Evolutionary conservation across 1,140 invertebrate genomes (phyloP).

Genomic region (Bombus sibiricus): DNA sequence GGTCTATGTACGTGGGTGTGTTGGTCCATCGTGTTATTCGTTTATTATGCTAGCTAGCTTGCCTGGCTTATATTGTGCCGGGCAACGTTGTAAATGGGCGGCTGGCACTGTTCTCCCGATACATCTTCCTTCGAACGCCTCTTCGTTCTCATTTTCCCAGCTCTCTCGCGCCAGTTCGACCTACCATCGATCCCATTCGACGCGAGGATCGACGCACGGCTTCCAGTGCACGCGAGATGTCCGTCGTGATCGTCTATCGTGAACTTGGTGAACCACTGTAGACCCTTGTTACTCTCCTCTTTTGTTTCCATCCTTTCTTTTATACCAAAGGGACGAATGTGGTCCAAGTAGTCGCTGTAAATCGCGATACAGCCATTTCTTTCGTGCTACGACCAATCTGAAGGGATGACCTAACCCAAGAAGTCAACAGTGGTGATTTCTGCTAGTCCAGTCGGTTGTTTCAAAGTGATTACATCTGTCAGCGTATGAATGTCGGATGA

Average conservation of each 20-base stretch:
- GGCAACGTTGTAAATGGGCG: constrained; percentile 53
- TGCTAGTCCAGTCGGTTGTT: background rate
- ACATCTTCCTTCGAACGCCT: constrained; percentile 11
- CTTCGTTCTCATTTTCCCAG: background rate
- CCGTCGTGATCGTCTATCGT: constrained; percentile 7
- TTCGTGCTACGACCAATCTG: background rate
- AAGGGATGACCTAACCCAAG: background rate
- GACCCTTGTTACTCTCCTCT: background rate
- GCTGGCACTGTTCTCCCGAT: constrained; percentile 27
- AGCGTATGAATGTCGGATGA: background rate
- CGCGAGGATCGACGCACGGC: background rate
- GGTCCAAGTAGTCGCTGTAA: background rate
- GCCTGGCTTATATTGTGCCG: constrained; percentile 66
- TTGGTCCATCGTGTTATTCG: constrained; percentile 55
- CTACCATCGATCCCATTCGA: background rate
- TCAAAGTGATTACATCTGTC: background rate
- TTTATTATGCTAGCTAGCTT: constrained; percentile 70
- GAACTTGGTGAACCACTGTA: background rate
- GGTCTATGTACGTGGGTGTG: constrained; percentile 42
- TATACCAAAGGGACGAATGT: too few species aligned
- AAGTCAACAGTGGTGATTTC: too few species aligned
- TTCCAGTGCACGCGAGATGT: background rate
- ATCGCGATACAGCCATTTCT: background rate
- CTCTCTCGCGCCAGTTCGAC: background rate
- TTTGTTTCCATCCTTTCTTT: background rate